Evolutionary conservation across 2,797 vertebrate genomes (phyloP).

Genomic region (Furcifer pardalis): DNA sequence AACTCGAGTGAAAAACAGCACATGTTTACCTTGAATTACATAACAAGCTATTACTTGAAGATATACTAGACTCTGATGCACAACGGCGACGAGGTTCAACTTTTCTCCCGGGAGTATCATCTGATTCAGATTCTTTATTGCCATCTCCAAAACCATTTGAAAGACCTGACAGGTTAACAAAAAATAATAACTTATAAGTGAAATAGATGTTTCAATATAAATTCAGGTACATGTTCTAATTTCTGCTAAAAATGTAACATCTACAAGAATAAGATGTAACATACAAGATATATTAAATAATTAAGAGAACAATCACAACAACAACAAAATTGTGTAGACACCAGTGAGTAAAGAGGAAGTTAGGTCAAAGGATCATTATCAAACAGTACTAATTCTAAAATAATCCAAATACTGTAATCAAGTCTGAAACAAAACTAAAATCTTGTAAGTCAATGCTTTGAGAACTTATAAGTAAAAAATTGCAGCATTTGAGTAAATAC

Average conservation of each 20-base stretch:
- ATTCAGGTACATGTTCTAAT: neutral
- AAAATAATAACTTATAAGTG: conserved; percentile 10
- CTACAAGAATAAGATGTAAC: neutral
- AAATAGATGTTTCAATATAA: conserved; percentile 5
- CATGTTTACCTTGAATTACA: conserved; percentile 87
- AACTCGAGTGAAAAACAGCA: neutral
- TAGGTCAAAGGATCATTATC: conserved; percentile 13
- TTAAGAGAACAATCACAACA: conserved; percentile 1
- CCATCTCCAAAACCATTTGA: conserved; percentile 88
- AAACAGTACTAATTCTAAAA: conserved; percentile 1
- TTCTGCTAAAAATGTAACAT: conserved; percentile 18
- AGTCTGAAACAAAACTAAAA: neutral
- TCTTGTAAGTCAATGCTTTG: neutral
- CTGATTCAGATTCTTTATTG: conserved; percentile 77
- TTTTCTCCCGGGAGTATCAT: conserved; percentile 77
- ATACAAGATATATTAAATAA: conserved; percentile 10
- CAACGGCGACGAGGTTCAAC: conserved; percentile 89
- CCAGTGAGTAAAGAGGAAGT: conserved; percentile 14
- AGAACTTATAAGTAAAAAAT: neutral
- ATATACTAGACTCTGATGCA: conserved; percentile 97
- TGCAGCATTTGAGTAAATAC: neutral
- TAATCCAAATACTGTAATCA: neutral
- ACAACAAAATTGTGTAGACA: neutral
- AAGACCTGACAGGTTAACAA: conserved; percentile 79
- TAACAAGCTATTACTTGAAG: conserved; percentile 90